Base-by-base conservation (phyloP, 2,797 vertebrate species). In the Semotilus atromaculatus region DNA sequence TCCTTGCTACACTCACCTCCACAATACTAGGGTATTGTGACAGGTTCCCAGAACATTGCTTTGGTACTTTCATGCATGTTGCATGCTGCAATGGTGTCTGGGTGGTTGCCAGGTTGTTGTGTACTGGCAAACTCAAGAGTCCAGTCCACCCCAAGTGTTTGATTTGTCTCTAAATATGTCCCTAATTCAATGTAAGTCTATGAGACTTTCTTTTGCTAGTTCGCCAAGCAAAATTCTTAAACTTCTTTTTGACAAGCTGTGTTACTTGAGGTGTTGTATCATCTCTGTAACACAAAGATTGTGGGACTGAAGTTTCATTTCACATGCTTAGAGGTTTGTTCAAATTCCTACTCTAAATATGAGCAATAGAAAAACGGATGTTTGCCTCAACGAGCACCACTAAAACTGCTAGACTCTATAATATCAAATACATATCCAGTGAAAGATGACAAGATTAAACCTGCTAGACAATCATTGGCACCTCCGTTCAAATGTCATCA, bases 391-490 rank as follows among this genome's bases (percentile, higher is more conserved):
- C 11, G 7, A 60, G 34, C 48, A 81, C 51, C 3, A 7, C 67
- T 81, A 72, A 60, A 60, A 51, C 16, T 81, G 68, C 51, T 71
- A 31, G 51, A 58, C 53, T 43, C 31, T 36, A 34, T 62, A n/a
- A 66, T 53, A 3, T 51, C 60, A 45, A 80, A 29, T 51, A 48
- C 43, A 66, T 26, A 66, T 51, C 48, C 48, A 43, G 19, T 51
- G 43, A 76, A 51, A 31, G 34, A 67, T 84, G 75, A 77, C 73
- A 68, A 77, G 73, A 78, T 71, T 71, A 43, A 60, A 78, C 51
- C 74, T 78, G 82, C 66, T 16, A 62, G 38, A 84, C 51, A 58
- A 45, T 84, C 53, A 64, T 72, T 11, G 31, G 6, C 67, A 51
- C 67, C 67, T 77, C 62, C 11, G 3, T 78, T 85, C 1, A 18